These are phyloP conservation scores for Sarcophilus harrisii DNA, from an alignment of 2,797 vertebrate genomes.

Conservation along the genomic window DNA sequence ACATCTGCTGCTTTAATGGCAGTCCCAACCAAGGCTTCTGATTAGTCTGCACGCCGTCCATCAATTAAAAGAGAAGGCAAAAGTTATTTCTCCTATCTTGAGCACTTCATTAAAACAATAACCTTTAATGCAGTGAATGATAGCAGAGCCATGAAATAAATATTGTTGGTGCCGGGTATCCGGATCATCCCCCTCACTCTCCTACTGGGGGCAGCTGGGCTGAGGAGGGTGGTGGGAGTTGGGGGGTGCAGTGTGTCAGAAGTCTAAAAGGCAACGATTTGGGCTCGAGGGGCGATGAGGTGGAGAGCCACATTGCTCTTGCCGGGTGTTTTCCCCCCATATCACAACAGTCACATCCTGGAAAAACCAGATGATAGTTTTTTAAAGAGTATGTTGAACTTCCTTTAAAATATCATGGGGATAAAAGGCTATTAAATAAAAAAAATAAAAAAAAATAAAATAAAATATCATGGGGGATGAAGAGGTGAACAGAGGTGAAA, in stretches of 20 bases:
- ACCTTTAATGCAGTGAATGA: conserved; percentile 77
- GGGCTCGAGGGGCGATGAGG: not conserved
- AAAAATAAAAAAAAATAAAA: no score
- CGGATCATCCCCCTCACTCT: conserved; percentile 63
- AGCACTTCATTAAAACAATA: conserved; percentile 79
- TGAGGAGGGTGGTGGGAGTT: not conserved
- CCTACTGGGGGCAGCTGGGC: not conserved
- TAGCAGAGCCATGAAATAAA: conserved; percentile 60
- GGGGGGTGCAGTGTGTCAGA: no score
- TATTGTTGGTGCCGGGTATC: conserved; percentile 52
- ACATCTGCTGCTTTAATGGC: conserved; percentile 83
- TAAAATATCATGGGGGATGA: not conserved
- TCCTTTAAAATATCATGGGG: not conserved
- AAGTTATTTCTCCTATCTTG: conserved; percentile 79
- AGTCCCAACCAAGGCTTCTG: conserved; percentile 79
- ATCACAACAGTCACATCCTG: not conserved
- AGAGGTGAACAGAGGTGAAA: not conserved
- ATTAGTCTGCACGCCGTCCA: conserved; percentile 83
- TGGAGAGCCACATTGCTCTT: not conserved
- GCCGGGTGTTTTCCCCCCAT: not conserved
- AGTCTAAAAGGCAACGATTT: not conserved
- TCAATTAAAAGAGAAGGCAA: conserved; percentile 83
- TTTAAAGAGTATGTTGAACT: not conserved
- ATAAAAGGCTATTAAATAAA: no score
- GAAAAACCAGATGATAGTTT: not conserved